Conservation (phyloP, 2,888 invertebrate species). For the Microplitis manilae region DNA sequence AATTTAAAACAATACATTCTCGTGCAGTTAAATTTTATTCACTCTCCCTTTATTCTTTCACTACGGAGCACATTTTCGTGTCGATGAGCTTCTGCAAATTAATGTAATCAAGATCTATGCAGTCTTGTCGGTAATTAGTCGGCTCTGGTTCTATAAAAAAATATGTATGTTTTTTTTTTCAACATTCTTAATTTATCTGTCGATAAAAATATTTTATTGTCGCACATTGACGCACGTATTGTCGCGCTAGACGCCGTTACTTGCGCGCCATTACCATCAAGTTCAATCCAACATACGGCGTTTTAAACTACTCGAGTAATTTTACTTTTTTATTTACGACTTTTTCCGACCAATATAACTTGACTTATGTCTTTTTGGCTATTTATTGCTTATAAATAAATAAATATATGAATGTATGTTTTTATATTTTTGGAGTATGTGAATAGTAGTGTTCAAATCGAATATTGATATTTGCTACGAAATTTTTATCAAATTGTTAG, state of each 20-base stretch:
- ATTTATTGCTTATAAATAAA: not conserved
- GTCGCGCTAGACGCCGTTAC: constrained; percentile 4
- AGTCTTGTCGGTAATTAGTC: too few relatives aligned
- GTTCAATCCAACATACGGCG: not conserved
- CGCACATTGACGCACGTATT: constrained; percentile 5
- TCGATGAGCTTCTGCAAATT: not conserved
- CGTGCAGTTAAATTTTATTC: constrained; percentile 5
- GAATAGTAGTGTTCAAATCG: too few relatives aligned
- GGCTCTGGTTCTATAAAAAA: too few relatives aligned
- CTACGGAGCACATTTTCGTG: not conserved
- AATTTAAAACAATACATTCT: constrained; percentile 12
- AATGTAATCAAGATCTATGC: not conserved
- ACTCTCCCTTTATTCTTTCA: not conserved
- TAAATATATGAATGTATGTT: not conserved
- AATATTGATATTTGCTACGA: too few relatives aligned
- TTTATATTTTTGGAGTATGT: too few relatives aligned
- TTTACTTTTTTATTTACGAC: not conserved
- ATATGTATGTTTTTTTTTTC: not conserved
- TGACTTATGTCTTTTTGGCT: not conserved
- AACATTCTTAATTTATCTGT: not conserved
- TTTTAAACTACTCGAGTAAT: not conserved
- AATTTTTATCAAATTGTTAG: too few relatives aligned
- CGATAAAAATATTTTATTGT: constrained; percentile 6
- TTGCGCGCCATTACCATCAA: constrained; percentile 13
- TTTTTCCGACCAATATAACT: not conserved